phyloP scores from a whole-genome alignment of 2,113 vertebrate genomes.

The Callionymus lyra region DNA sequence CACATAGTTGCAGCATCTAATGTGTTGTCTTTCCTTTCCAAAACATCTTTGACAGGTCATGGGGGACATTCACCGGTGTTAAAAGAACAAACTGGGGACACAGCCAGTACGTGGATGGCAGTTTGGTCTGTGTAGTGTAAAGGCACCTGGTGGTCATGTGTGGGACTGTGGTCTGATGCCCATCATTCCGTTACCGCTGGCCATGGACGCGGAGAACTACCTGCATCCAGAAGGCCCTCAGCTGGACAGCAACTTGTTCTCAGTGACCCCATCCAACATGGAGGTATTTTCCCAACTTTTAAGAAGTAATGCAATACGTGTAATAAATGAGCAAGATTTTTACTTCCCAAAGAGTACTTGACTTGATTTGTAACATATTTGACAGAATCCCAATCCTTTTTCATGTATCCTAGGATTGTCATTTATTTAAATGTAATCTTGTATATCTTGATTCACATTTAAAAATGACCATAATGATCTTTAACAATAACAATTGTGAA shows the following conservation, averaged over 20 bases:
- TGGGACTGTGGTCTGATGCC: slow-evolving; percentile 63
- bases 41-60: slow-evolving; percentile 48
- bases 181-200: slow-evolving; percentile 61
- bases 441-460: no score
- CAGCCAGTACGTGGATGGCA: slow-evolving; percentile 26
- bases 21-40: neutral
- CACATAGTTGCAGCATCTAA: neutral
- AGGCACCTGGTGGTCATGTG: slow-evolving; percentile 56
- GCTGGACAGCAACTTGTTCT: slow-evolving; percentile 60
- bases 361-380: no score
- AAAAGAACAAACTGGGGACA: slow-evolving; percentile 32
- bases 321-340: no score
- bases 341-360: no score
- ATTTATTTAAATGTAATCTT: no score
- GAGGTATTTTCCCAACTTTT: slow-evolving; percentile 21
- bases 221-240: slow-evolving; percentile 67
- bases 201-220: slow-evolving; percentile 74
- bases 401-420: no score
- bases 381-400: no score
- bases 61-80: slow-evolving; percentile 43
- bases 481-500: no score
- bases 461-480: no score
- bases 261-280: slow-evolving; percentile 48
- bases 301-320: no score
- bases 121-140: slow-evolving; percentile 23